Conservation (phyloP, 2,888 invertebrate genomes). For the Agrotis puta region DNA sequence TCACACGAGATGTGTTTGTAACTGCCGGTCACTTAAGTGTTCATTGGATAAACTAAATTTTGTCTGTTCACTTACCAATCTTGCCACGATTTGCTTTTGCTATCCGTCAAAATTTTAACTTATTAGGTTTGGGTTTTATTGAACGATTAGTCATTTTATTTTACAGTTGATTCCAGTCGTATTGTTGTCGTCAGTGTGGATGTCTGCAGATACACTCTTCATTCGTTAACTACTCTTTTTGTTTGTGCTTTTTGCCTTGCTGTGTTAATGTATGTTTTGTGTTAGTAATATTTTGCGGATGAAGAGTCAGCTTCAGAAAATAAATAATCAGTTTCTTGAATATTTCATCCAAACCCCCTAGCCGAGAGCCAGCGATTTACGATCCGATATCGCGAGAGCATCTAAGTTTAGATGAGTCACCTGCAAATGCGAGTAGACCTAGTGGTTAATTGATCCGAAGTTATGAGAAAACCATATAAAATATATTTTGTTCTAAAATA, state of each 20-base stretch:
- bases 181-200: background rate
- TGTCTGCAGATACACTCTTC: background rate
- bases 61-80: background rate
- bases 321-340: background rate
- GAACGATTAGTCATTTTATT: conserved; percentile 1
- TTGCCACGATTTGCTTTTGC: conserved; percentile 15
- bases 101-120: too few relatives aligned
- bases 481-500: too few relatives aligned
- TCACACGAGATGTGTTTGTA: conserved; percentile 21
- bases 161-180: conserved; percentile 6
- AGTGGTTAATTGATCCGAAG: background rate
- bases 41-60: conserved; percentile 36
- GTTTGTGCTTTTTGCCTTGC: background rate
- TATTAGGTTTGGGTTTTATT: background rate
- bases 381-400: background rate
- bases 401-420: background rate
- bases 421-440: conserved; percentile 3
- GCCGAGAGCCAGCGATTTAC: background rate
- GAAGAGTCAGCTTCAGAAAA: too few relatives aligned
- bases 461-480: background rate
- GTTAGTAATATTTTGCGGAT: background rate
- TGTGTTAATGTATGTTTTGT: background rate
- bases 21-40: conserved; percentile 8
- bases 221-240: conserved; percentile 5
- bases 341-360: background rate